Evolutionary conservation across 2,113 vertebrate genomes (phyloP).

Genomic region (Lontra canadensis): DNA sequence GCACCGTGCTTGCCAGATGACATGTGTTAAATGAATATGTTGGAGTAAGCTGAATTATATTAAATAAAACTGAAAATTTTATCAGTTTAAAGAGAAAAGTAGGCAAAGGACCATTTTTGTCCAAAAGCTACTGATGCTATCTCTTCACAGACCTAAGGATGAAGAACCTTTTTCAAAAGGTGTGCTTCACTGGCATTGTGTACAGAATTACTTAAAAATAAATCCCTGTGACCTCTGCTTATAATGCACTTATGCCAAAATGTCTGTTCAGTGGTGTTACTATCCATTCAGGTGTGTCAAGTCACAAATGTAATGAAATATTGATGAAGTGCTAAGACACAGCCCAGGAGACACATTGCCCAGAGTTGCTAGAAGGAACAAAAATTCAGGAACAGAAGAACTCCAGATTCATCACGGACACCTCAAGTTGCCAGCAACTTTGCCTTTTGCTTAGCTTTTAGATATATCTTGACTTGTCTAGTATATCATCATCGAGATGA

Average conservation of each 20-base stretch:
- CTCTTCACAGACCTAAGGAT: not conserved
- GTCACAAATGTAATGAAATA: not conserved
- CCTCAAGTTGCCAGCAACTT: not conserved
- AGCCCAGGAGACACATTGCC: not conserved
- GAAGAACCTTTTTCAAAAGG: not conserved
- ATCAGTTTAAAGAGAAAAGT: not conserved
- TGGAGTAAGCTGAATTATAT: not conserved
- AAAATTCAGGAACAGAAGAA: not conserved
- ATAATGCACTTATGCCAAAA: not conserved
- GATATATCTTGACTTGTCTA: not conserved
- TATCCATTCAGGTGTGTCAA: not conserved
- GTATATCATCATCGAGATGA: slow-evolving; percentile 44
- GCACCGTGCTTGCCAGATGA: not conserved
- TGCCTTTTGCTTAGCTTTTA: slow-evolving; percentile 25
- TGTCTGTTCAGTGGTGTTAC: not conserved
- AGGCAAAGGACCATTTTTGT: not conserved
- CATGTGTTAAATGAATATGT: not conserved
- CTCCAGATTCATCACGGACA: rapidly evolving
- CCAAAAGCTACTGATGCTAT: not conserved
- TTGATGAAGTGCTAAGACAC: not conserved
- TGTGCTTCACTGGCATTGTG: not conserved
- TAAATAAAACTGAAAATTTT: not conserved
- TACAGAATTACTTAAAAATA: slow-evolving; percentile 27
- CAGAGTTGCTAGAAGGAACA: not conserved
- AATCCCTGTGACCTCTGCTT: not conserved